Base-by-base conservation (phyloP, 2,113 vertebrate species). In the Calidris pugnax region DNA sequence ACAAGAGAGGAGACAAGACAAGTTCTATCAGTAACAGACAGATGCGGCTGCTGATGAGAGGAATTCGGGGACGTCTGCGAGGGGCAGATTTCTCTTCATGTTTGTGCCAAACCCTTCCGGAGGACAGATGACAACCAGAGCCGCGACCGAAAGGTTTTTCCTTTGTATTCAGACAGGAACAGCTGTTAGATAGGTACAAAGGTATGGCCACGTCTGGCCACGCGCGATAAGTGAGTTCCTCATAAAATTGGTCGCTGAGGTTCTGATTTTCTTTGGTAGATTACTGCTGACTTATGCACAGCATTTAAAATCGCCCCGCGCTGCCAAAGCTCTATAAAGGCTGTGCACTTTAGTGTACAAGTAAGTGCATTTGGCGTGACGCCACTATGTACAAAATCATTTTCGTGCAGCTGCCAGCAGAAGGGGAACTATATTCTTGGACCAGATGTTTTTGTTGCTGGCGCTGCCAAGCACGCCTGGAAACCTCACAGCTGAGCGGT, bases 401-500 rank as follows among this genome's bases (percentile, higher is more conserved):
- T 97, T 96, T 89, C 95, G 56, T 59, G 87, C 48, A 95, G 72
- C 86, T 96, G 93, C 89, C 94, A 97, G 87, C 72, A 97, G 86
- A 97, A 94, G 86, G 86, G 93, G 86, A 98, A 91, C 64, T 92
- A 90, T 94, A 95, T 89, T 96, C 93, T 94, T 91, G 90, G 83
- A 89, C 78, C 97, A 97, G 94, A 96, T 96, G 93, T 95, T 97
- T 96, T 84, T 88, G 69, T 75, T 94, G 87, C 62, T 32, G 0
- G 57, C 12, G 69, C 95, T 95, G 95, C 96, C 95, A 97, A 97
- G 82, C 89, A 96, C 19, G 93, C 92, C 89, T 85, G 85, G 93
- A 97, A 97, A 97, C 50, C 91, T 94, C 93, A 93, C 93, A 96
- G 96, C 95, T 97, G 92, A 96, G 85, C 22, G 9, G 89, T 35